Evolutionary conservation across 2,113 vertebrate genomes (phyloP).

Genomic region (Saccopteryx bilineata): DNA sequence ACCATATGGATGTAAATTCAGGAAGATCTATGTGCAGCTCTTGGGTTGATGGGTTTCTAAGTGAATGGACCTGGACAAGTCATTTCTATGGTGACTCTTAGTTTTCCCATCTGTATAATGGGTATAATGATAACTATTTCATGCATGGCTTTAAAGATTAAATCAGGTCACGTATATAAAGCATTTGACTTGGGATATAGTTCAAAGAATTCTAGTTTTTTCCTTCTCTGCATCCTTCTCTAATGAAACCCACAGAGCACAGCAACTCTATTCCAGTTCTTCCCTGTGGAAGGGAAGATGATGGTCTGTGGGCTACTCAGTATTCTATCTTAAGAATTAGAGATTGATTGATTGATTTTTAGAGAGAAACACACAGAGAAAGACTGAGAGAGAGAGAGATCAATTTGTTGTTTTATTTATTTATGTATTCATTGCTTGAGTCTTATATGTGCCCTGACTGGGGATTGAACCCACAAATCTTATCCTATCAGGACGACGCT

Average conservation of each 20-base stretch:
- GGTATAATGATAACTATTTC: neutral
- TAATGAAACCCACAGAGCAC: neutral
- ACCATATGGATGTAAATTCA: neutral
- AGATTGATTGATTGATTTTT: too few relatives aligned
- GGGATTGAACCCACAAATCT: too few relatives aligned
- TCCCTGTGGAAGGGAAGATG: neutral
- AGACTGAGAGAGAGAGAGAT: too few relatives aligned
- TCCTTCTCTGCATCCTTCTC: neutral
- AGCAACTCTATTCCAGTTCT: neutral
- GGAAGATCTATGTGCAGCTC: neutral
- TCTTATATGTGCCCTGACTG: too few relatives aligned
- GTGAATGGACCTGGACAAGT: neutral
- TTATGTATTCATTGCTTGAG: too few relatives aligned
- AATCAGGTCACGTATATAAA: neutral
- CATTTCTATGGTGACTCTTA: neutral
- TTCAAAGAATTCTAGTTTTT: constrained; percentile 30
- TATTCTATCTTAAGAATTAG: neutral
- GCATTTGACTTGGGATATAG: neutral
- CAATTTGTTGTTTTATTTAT: too few relatives aligned
- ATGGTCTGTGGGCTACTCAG: neutral
- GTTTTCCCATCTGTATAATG: neutral
- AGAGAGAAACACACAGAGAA: too few relatives aligned
- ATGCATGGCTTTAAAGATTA: neutral
- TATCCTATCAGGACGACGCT: too few relatives aligned
- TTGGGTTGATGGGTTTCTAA: neutral